These are phyloP conservation scores for Microcebus tavaratra DNA, from an alignment of 2,113 vertebrate species.

Conservation along the genomic window DNA sequence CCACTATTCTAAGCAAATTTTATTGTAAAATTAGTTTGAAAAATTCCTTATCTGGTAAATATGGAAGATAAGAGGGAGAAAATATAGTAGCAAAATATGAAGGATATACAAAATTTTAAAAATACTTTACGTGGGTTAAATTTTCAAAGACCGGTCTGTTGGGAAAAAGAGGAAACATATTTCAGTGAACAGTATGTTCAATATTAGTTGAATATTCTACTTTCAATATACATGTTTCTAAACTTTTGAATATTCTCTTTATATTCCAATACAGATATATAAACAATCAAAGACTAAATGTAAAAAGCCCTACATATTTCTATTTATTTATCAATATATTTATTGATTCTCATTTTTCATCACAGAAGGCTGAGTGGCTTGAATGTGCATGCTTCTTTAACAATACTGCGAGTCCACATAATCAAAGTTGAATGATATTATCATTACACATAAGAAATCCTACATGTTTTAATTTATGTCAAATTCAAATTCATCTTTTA, in stretches of 20 bases:
- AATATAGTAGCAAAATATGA: not conserved
- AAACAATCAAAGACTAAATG: not conserved
- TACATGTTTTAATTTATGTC: not conserved
- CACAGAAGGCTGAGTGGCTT: not conserved
- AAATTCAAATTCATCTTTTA: not conserved
- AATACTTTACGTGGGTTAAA: constrained; percentile 66
- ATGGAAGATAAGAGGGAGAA: not conserved
- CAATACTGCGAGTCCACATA: not conserved
- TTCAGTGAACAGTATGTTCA: constrained; percentile 40
- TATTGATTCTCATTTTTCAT: not conserved
- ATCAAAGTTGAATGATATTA: not conserved
- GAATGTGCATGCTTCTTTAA: not conserved
- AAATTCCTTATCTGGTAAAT: not conserved
- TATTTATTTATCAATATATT: not conserved
- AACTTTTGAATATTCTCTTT: constrained; percentile 4
- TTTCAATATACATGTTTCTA: constrained; percentile 2
- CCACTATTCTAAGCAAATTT: not conserved
- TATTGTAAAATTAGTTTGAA: not conserved
- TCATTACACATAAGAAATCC: not conserved
- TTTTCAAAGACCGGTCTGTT: not conserved
- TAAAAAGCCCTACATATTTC: not conserved
- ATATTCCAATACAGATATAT: not conserved
- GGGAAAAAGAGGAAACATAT: constrained; percentile 46
- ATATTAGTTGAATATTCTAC: not conserved
- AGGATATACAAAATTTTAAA: not conserved